Evolutionary conservation across 2,888 invertebrate genomes (phyloP).

Genomic region (Spialia ferax): DNA sequence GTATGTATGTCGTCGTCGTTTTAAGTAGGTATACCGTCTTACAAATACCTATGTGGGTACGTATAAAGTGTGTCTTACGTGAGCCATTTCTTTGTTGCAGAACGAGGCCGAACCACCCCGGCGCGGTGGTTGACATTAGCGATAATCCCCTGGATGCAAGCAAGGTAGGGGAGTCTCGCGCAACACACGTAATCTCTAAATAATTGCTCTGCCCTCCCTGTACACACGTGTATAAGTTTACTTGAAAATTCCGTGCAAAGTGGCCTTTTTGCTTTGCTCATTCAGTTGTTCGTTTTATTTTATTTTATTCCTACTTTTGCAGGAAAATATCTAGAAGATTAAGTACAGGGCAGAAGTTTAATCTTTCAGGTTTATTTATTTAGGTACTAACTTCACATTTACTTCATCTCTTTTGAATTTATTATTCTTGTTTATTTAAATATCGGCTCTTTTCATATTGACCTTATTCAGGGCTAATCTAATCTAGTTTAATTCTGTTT

Average conservation of each 20-base stretch:
- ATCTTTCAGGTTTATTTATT: no score
- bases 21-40: neutral
- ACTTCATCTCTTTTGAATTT: no score
- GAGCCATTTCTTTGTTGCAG: slow-evolving; percentile 86
- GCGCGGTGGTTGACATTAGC: slow-evolving; percentile 97
- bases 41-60: neutral
- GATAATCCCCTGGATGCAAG: slow-evolving; percentile 98
- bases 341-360: no score
- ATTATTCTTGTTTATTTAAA: no score
- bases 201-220: neutral
- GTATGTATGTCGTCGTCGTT: neutral
- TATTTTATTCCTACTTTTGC: no score
- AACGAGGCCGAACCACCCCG: slow-evolving; percentile 98
- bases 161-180: slow-evolving; percentile 90
- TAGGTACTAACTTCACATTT: no score
- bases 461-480: no score
- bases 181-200: slow-evolving; percentile 14
- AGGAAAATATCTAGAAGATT: no score
- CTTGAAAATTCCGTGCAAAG: neutral
- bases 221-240: neutral
- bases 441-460: no score
- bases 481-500: no score
- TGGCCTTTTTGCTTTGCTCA: neutral
- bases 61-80: slow-evolving; percentile 3
- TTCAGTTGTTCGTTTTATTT: no score